Evolutionary conservation across 2,113 vertebrate genomes (phyloP).

Genomic region (Spea multiplicata): DNA sequence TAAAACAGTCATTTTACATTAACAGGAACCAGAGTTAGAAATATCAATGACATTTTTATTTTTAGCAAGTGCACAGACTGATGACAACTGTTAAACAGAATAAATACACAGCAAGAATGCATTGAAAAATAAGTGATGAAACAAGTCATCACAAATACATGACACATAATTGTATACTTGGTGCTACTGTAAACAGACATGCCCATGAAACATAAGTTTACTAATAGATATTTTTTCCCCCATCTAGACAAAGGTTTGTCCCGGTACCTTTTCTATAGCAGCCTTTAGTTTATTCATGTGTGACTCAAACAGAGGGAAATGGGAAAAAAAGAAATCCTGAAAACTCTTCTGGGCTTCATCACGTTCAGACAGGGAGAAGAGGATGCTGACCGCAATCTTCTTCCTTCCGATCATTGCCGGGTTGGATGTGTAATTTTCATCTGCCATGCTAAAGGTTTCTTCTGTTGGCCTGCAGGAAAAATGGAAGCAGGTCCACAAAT

Average conservation of each 20-base stretch:
- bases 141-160: neutral
- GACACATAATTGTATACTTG: neutral
- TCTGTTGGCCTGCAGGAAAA: constrained; percentile 70
- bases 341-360: constrained; percentile 77
- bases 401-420: constrained; percentile 76
- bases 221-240: neutral
- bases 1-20: too few relatives aligned
- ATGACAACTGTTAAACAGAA: too few relatives aligned
- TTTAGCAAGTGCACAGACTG: too few relatives aligned
- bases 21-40: too few relatives aligned
- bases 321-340: constrained; percentile 88
- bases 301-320: constrained; percentile 84
- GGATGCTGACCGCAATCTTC: constrained; percentile 82
- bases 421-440: constrained; percentile 79
- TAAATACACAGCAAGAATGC: neutral
- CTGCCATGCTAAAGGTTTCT: constrained; percentile 82
- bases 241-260: neutral
- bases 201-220: neutral
- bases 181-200: neutral
- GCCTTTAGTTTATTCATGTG: constrained; percentile 86
- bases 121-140: neutral
- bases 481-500: neutral
- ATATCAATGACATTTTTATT: too few relatives aligned
- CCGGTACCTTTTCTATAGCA: constrained; percentile 80
- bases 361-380: constrained; percentile 78